Evolutionary conservation across 2,888 invertebrate species (phyloP).

Genomic region (Sceliomorpha sp.): DNA sequence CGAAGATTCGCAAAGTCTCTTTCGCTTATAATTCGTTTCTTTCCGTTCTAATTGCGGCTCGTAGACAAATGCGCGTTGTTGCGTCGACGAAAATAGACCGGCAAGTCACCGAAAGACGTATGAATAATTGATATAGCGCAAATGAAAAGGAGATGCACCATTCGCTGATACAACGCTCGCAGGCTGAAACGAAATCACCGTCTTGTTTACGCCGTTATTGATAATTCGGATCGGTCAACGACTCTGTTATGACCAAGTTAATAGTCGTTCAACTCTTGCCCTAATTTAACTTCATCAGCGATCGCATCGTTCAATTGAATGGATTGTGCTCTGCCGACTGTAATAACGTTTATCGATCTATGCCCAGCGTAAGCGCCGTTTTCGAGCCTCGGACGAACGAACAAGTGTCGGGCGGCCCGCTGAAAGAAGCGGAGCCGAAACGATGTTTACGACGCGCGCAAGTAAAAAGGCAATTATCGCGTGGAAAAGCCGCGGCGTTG

Average conservation of each 20-base stretch:
- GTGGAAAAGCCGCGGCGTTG: too few species aligned
- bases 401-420: neutral
- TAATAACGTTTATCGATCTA: constrained; percentile 36
- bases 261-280: constrained; percentile 38
- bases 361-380: constrained; percentile 2
- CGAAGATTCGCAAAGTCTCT: too few species aligned
- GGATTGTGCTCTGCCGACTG: constrained; percentile 14
- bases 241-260: constrained; percentile 23
- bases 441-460: constrained; percentile 5
- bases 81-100: too few species aligned
- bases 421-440: constrained; percentile 7
- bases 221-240: constrained; percentile 46
- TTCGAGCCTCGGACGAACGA: constrained; percentile 1
- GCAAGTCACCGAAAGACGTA: too few species aligned
- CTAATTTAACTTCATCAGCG: constrained; percentile 45
- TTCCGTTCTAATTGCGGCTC: too few species aligned
- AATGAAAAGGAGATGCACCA: too few species aligned
- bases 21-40: too few species aligned
- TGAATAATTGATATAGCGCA: too few species aligned
- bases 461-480: too few species aligned
- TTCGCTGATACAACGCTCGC: too few species aligned
- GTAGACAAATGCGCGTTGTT: too few species aligned
- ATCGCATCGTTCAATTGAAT: constrained; percentile 36
- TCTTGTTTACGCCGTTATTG: constrained; percentile 15
- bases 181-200: too few species aligned